phyloP scores from a whole-genome alignment of 2,888 invertebrate species.

The Orthosia gracilis region DNA sequence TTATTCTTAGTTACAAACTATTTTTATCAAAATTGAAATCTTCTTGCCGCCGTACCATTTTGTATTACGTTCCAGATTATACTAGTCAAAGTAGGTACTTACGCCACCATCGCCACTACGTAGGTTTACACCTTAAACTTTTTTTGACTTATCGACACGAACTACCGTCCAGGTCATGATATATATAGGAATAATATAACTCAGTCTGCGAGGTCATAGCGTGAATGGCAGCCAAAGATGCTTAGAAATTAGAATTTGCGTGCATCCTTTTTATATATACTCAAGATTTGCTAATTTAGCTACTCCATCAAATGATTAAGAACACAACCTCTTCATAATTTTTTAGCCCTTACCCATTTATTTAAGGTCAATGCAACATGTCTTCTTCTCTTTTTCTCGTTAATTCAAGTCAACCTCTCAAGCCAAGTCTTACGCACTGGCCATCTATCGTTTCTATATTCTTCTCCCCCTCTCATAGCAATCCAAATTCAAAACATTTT shows the following conservation, averaged over 20 bases:
- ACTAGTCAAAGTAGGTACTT: neutral
- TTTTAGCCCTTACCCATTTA: neutral
- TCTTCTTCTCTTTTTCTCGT: no score
- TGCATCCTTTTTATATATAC: no score
- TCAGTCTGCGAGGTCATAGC: no score
- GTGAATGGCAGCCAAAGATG: no score
- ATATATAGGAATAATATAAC: no score
- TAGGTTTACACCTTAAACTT: neutral
- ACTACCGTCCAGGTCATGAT: no score
- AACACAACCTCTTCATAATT: neutral
- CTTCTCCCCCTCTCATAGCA: neutral
- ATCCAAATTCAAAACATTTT: neutral
- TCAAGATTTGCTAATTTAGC: neutral
- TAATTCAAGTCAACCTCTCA: no score
- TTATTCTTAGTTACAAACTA: constrained; percentile 36
- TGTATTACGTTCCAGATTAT: neutral
- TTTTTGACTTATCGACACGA: no score
- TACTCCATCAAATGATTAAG: neutral
- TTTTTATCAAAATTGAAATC: constrained; percentile 49
- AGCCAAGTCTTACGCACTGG: no score
- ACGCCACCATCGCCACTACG: neutral
- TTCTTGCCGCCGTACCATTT: constrained; percentile 29
- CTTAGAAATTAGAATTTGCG: no score
- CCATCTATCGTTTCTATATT: no score
- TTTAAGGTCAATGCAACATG: no score